A percentile compares a stretch with the other conserved stretches of the same genome.
phyloP scores from a whole-genome alignment of 2,888 invertebrate genomes.

The Neelides folsomi region DNA sequence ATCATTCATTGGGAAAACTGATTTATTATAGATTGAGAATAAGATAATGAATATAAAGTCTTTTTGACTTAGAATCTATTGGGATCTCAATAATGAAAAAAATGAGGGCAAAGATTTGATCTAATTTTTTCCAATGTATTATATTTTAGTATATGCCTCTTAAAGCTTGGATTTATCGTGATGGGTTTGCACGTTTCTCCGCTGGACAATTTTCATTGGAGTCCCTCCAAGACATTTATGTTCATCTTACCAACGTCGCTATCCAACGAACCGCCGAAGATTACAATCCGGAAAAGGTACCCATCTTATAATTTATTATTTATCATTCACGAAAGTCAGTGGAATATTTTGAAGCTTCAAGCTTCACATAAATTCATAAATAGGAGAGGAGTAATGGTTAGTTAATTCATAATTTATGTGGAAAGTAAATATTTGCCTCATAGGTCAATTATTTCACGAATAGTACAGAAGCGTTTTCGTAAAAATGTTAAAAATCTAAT shows the following conservation, averaged over 20 bases:
- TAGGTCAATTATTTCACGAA: too few relatives aligned
- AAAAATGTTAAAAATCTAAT: too few relatives aligned
- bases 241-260: conserved; percentile 47
- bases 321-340: not conserved
- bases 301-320: too few relatives aligned
- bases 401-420: not conserved
- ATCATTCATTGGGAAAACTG: too few relatives aligned
- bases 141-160: conserved; percentile 39
- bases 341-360: not conserved
- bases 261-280: conserved; percentile 44
- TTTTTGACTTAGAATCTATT: too few relatives aligned
- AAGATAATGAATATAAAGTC: too few relatives aligned
- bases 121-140: not conserved
- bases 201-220: conserved; percentile 46
- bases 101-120: not conserved
- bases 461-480: too few relatives aligned
- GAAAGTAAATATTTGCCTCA: too few relatives aligned
- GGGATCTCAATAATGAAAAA: too few relatives aligned
- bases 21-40: too few relatives aligned
- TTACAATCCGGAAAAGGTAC: conserved; percentile 28
- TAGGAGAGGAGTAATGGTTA: not conserved
- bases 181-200: conserved; percentile 51
- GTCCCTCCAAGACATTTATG: conserved; percentile 46
- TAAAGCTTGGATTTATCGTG: conserved; percentile 46
- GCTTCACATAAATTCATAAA: conserved; percentile 9